These are phyloP conservation scores for Asteroscopus sphinx DNA, from an alignment of 2,888 invertebrate genomes.

Conservation along the genomic window DNA sequence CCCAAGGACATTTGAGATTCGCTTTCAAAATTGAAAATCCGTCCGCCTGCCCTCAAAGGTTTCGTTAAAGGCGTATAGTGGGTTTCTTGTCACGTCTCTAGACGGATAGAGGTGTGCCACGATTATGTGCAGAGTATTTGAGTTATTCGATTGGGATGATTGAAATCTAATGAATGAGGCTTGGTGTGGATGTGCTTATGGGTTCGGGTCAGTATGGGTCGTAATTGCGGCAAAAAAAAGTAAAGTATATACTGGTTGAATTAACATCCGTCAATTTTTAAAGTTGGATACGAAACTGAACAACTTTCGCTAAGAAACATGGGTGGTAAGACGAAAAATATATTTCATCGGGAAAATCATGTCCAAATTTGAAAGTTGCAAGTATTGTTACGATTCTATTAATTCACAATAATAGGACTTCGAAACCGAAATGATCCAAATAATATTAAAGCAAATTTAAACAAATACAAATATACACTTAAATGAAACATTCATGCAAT, in stretches of 20 bases:
- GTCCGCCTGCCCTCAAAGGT: slow-evolving; percentile 62
- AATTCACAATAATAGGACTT: slow-evolving; percentile 1
- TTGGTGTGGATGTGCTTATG: neutral
- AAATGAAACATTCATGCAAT: too few relatives aligned
- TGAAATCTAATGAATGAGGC: slow-evolving; percentile 28
- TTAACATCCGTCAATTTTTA: neutral
- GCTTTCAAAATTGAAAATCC: slow-evolving; percentile 68
- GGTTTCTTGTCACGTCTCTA: slow-evolving; percentile 67
- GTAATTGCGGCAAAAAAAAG: too few relatives aligned
- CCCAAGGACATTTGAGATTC: slow-evolving; percentile 62
- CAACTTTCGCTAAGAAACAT: too few relatives aligned
- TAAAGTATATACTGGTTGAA: too few relatives aligned
- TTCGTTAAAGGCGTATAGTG: slow-evolving; percentile 60
- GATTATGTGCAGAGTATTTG: slow-evolving; percentile 32
- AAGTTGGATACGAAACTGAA: neutral
- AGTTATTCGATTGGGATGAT: slow-evolving; percentile 39
- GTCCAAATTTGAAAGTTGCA: neutral
- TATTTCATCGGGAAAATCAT: neutral
- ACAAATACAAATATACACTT: too few relatives aligned
- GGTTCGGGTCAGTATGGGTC: too few relatives aligned
- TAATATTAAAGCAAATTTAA: neutral
- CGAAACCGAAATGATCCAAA: slow-evolving; percentile 1
- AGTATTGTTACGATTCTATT: slow-evolving; percentile 7
- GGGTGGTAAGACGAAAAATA: too few relatives aligned
- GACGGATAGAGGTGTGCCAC: slow-evolving; percentile 58